These are phyloP conservation scores for Babyrousa celebensis DNA, from an alignment of 2,797 vertebrate genomes.

Conservation along the genomic window DNA sequence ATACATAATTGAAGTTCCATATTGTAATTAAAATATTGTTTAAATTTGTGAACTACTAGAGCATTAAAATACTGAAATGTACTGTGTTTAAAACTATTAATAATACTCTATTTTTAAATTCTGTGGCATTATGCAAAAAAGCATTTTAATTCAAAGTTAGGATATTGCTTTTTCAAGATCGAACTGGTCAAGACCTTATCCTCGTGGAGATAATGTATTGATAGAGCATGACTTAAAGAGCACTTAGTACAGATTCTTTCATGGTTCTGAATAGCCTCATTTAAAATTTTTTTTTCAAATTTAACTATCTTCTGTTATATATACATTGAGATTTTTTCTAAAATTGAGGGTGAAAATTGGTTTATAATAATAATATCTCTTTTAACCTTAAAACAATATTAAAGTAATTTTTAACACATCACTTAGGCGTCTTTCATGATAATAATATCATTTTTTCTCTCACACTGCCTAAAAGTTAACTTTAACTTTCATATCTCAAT, in stretches of 20 bases:
- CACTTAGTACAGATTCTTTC: not conserved
- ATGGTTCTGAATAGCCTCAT: not conserved
- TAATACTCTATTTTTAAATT: not conserved
- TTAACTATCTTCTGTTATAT: not conserved
- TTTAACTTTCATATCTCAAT: not conserved
- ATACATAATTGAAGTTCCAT: not conserved
- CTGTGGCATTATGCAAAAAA: not conserved
- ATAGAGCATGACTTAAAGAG: not conserved
- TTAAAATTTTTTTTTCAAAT: not conserved
- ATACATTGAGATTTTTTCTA: not conserved
- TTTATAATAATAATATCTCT: constrained; percentile 2
- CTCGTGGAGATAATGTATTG: not conserved
- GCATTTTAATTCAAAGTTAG: not conserved
- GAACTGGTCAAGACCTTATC: not conserved
- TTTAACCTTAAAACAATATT: not conserved
- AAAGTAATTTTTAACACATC: not conserved
- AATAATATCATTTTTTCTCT: not conserved
- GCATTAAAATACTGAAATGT: not conserved
- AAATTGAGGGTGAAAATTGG: not conserved
- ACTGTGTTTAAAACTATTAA: not conserved
- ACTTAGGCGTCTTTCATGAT: not conserved
- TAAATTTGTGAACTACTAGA: not conserved
- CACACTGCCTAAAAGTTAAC: constrained; percentile 29
- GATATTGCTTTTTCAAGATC: not conserved
- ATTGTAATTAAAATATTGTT: not conserved